Conservation (phyloP, 2,888 invertebrate species). For the Trissolcus brochymenae region DNA sequence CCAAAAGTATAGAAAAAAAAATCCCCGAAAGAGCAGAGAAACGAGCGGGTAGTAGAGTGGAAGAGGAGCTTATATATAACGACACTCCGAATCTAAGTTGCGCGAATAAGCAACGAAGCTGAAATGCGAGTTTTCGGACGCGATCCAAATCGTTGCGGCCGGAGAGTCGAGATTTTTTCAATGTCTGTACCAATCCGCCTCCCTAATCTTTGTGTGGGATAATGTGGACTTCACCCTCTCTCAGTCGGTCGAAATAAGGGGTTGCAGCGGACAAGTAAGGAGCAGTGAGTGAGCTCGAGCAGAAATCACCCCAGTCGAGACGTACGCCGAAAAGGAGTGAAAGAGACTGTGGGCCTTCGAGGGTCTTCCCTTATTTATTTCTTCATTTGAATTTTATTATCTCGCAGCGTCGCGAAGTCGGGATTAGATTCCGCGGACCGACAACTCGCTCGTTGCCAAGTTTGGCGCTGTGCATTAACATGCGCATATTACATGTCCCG, state of each 20-base stretch:
- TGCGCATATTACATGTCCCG: constrained; percentile 65
- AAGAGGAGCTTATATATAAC: constrained; percentile 2
- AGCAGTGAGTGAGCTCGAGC: constrained; percentile 61
- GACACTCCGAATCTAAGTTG: constrained; percentile 6
- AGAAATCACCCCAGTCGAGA: constrained; percentile 62
- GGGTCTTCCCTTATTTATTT: constrained; percentile 65
- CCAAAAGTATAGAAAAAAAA: background rate
- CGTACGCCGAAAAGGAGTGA: constrained; percentile 56
- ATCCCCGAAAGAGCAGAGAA: background rate
- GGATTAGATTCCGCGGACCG: constrained; percentile 33
- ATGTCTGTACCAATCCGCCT: constrained; percentile 63
- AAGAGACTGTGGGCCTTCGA: constrained; percentile 63
- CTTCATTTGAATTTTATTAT: constrained; percentile 76
- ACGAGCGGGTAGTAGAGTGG: background rate
- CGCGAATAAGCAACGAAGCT: background rate
- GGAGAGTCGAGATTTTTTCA: constrained; percentile 55
- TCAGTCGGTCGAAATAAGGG: constrained; percentile 68
- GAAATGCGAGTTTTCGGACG: constrained; percentile 27
- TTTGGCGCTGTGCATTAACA: constrained; percentile 61
- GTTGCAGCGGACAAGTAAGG: constrained; percentile 72
- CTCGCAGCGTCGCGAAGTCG: constrained; percentile 63
- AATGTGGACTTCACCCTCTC: constrained; percentile 63
- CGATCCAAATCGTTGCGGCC: constrained; percentile 40
- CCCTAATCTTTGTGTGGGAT: constrained; percentile 61
- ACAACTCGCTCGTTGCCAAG: constrained; percentile 14